Percentiles rank a stretch among this genome's conserved stretches.
These are phyloP conservation scores for Peromyscus leucopus DNA, from an alignment of 2,113 vertebrate genomes.

Conservation along the genomic window DNA sequence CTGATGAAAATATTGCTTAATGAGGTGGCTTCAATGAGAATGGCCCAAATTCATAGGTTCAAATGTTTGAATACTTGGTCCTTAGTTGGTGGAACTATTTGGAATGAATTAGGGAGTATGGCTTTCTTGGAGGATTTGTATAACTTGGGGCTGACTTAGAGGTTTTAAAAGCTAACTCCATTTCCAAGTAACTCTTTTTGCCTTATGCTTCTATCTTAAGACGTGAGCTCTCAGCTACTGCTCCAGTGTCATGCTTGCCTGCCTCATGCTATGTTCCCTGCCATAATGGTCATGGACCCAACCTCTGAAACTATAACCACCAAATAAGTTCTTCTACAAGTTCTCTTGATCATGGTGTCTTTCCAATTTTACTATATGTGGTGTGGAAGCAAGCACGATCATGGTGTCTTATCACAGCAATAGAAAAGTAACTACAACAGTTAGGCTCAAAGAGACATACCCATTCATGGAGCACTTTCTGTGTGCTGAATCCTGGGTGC, in stretches of 20 bases:
- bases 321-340: background rate
- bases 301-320: background rate
- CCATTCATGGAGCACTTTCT: background rate
- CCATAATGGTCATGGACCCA: background rate
- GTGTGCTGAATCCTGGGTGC: background rate
- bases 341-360: too few species aligned
- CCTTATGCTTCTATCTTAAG: background rate
- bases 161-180: background rate
- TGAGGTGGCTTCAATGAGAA: background rate
- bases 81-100: background rate
- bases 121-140: background rate
- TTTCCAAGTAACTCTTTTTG: background rate
- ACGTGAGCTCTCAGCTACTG: background rate
- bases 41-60: background rate
- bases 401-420: background rate
- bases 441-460: background rate
- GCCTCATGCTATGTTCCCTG: background rate
- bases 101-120: background rate
- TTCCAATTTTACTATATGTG: too few species aligned
- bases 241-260: background rate
- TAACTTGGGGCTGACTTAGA: background rate
- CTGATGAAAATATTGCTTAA: background rate
- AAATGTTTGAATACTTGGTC: background rate
- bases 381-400: too few species aligned
- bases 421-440: background rate